These are phyloP conservation scores for Synergus laeviventris DNA, from an alignment of 2,888 invertebrate species.

Conservation along the genomic window DNA sequence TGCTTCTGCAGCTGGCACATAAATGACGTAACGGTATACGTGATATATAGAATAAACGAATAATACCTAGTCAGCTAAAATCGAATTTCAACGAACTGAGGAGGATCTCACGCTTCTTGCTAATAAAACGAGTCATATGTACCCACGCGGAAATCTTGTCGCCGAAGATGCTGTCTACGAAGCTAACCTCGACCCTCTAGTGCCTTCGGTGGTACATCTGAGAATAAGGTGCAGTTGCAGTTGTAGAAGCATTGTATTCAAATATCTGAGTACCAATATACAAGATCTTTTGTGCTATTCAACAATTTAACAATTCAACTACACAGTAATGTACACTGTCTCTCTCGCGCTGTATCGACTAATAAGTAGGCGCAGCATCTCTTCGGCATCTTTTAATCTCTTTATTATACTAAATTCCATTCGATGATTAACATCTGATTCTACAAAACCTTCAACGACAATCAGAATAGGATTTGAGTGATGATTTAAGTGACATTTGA, in stretches of 20 bases:
- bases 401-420: not conserved
- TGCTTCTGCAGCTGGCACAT: not conserved
- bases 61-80: slow-evolving; percentile 19
- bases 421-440: not conserved
- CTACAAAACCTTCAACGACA: too few species aligned
- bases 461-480: too few species aligned
- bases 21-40: slow-evolving; percentile 14
- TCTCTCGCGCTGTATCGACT: slow-evolving; percentile 4
- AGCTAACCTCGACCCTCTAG: slow-evolving; percentile 57
- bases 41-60: not conserved
- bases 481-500: too few species aligned
- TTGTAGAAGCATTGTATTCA: slow-evolving; percentile 61
- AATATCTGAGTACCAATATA: slow-evolving; percentile 59
- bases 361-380: slow-evolving; percentile 7
- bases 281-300: slow-evolving; percentile 23
- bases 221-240: slow-evolving; percentile 49
- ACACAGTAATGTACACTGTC: slow-evolving; percentile 42
- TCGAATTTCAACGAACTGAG: slow-evolving; percentile 12
- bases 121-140: slow-evolving; percentile 28
- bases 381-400: not conserved
- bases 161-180: slow-evolving; percentile 44
- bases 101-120: slow-evolving; percentile 25
- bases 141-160: slow-evolving; percentile 40
- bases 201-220: slow-evolving; percentile 28
- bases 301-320: slow-evolving; percentile 25